Base-by-base conservation (phyloP, 2,113 vertebrate genomes). In the Grammomys dolichurus region DNA sequence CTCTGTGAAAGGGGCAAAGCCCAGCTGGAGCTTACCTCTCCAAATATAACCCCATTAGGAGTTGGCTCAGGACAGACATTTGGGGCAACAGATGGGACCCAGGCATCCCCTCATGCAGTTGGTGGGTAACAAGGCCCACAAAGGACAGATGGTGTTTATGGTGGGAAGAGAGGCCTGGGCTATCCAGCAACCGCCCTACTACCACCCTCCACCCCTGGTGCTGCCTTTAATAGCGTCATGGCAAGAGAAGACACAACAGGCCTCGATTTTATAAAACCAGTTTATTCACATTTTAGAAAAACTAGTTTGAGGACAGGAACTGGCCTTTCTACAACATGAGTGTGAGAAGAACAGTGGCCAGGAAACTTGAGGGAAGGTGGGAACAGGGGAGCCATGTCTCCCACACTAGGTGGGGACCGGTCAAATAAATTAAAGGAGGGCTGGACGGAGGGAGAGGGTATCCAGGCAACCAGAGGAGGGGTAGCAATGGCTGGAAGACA, bases 241-340 rank as follows among this genome's bases (percentile, higher is more conserved):
- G 81, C 24, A 78, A 60, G 56, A 84, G 63, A 95, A 96, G 86
- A 95, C 82, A 56, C 82, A 72, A 65, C 43, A 96, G 58, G 24
- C 96, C 67, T 54, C 11, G 56, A 46, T 94, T 95, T 92, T 97
- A 97, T 75, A 97, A 98, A 98, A 98, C 89, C 87, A 90, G 20
- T 98, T 98, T 98, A 98, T 98, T 98, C 97, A 98, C 94, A 94
- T 96, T 97, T 98, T 97, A 97, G 92, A 97, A 98, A 97, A 98
- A 96, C 92, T 77, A 95, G 86, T 85, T 96, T 60, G 28, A 89
- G 87, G 96, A 60, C 84, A 93, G 67, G 67, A 85, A 94, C 92
- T 40, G 87, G 85, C 81, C 92, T 97, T 89, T 65, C 60, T 80
- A 14, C 1, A n/a, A 89, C 58, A 67, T 46, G 20, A 75, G 84